A percentile compares a stretch with the other conserved stretches of the same genome.
These are phyloP conservation scores for Rhinogobius similis DNA, from an alignment of 2,113 vertebrate genomes.

Conservation along the genomic window DNA sequence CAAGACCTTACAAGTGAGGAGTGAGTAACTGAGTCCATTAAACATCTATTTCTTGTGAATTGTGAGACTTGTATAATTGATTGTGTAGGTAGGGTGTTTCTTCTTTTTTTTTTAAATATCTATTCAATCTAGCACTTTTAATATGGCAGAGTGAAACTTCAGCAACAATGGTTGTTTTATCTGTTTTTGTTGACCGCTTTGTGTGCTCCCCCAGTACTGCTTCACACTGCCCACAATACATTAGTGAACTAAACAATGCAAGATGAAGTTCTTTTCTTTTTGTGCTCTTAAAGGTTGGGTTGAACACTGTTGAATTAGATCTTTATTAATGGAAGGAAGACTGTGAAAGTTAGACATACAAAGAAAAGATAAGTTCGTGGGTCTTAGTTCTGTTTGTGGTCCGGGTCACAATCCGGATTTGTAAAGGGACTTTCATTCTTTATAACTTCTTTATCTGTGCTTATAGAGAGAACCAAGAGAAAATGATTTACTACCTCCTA, in stretches of 20 bases:
- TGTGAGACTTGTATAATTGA: not conserved
- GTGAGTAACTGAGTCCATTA: slow-evolving; percentile 65
- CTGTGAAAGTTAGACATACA: not conserved
- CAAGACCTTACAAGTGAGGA: slow-evolving; percentile 88
- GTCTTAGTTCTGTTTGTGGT: not conserved
- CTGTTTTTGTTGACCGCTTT: not conserved
- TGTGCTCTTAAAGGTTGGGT: too few relatives aligned
- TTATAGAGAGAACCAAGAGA: slow-evolving; percentile 90
- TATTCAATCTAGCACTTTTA: slow-evolving; percentile 30
- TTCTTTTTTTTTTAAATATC: slow-evolving; percentile 1
- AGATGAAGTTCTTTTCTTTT: not conserved
- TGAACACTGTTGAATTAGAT: not conserved
- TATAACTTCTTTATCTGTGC: not conserved
- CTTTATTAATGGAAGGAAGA: not conserved
- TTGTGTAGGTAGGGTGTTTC: slow-evolving; percentile 6
- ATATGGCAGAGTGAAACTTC: slow-evolving; percentile 29
- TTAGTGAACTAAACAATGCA: not conserved
- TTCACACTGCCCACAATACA: slow-evolving; percentile 7
- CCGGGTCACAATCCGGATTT: not conserved
- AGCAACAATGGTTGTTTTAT: slow-evolving; percentile 19
- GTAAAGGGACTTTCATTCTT: not conserved
- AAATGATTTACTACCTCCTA: slow-evolving; percentile 93
- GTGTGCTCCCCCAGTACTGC: not conserved
- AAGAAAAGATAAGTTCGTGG: not conserved
- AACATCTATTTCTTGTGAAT: not conserved